Percentiles rank a stretch among this genome's conserved stretches.
Conservation (phyloP, 1,140 invertebrate species). For the Campodea augens region DNA sequence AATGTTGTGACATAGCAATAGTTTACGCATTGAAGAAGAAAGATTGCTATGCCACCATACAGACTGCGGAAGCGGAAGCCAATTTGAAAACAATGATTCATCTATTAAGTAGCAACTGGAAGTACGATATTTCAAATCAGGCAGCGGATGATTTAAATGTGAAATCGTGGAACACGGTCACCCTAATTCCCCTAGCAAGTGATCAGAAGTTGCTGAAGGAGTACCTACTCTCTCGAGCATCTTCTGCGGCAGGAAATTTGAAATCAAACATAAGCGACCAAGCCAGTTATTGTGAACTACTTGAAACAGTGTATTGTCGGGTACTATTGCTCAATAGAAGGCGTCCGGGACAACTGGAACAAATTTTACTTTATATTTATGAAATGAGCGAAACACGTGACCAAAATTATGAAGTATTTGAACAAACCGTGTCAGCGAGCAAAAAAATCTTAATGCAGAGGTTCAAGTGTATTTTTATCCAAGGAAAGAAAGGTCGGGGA, state of each 20-base stretch:
- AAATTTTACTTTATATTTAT: no score
- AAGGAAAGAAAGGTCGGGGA: neutral
- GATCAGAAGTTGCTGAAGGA: neutral
- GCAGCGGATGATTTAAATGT: neutral
- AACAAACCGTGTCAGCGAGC: neutral
- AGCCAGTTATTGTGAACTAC: no score
- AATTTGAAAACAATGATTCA: neutral
- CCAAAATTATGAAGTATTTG: neutral
- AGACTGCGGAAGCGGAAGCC: neutral
- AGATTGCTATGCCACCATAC: no score
- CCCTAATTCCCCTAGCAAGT: no score
- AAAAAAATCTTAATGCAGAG: no score
- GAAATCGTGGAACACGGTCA: no score
- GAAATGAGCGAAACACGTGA: no score
- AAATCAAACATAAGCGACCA: neutral
- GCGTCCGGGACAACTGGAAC: neutral
- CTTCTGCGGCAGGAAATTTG: neutral
- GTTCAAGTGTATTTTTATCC: no score
- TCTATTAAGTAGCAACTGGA: no score
- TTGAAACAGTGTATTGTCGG: no score
- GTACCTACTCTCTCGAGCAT: neutral
- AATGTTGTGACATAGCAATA: constrained; percentile 1
- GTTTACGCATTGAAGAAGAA: neutral
- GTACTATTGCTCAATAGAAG: neutral
- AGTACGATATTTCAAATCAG: neutral